Percentiles rank a stretch among this genome's conserved stretches.
Evolutionary conservation across 2,113 vertebrate genomes (phyloP).

Genomic region (Rhynchomys soricoides): DNA sequence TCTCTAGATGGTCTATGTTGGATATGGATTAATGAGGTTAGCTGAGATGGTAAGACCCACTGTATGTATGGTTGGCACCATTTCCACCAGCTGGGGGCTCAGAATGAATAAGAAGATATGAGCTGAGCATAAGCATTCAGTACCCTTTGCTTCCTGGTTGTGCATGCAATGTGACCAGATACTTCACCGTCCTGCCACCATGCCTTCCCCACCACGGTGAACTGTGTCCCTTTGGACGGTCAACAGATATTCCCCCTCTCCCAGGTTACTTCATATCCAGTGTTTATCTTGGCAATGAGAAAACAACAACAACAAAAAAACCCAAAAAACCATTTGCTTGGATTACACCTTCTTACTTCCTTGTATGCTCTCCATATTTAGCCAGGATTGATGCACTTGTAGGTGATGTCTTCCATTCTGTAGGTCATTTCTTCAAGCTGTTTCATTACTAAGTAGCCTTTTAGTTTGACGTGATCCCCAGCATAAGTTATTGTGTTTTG

Average conservation of each 20-base stretch:
- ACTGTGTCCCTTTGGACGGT: neutral
- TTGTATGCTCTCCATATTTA: neutral
- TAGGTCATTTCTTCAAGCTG: neutral
- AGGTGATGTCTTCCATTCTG: neutral
- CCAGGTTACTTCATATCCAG: neutral
- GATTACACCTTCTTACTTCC: neutral
- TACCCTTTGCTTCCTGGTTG: neutral
- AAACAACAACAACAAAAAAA: no score
- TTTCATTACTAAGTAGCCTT: no score
- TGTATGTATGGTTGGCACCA: neutral
- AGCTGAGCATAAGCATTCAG: no score
- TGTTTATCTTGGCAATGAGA: neutral
- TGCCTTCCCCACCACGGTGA: fast-evolving
- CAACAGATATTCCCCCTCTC: neutral
- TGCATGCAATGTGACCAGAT: no score
- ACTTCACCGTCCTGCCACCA: neutral
- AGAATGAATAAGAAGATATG: no score
- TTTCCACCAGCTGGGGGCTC: neutral
- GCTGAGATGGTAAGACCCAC: neutral
- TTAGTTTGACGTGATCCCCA: neutral
- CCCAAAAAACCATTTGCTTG: neutral
- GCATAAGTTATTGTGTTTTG: neutral
- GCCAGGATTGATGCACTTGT: neutral
- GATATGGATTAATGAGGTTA: neutral
- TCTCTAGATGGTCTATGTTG: neutral